Evolutionary conservation across 2,888 invertebrate species (phyloP).

Genomic region (Orthosia gothica): DNA sequence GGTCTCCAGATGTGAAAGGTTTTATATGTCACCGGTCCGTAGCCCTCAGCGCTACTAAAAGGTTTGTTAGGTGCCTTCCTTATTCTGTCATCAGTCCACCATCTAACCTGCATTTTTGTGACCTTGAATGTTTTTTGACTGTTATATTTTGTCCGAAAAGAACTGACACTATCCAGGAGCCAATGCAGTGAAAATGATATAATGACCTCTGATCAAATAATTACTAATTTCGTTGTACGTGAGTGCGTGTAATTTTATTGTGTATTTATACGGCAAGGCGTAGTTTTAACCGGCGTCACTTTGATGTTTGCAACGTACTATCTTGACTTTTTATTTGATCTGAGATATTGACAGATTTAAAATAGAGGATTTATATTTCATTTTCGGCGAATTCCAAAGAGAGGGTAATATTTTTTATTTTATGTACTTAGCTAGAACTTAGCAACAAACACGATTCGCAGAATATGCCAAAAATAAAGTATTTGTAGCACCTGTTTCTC

Average conservation of each 20-base stretch:
- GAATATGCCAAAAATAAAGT: neutral
- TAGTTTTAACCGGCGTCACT: no score
- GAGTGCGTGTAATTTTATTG: no score
- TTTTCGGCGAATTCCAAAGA: neutral
- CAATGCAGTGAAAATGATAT: slow-evolving; percentile 26
- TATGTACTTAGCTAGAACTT: neutral
- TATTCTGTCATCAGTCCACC: slow-evolving; percentile 6
- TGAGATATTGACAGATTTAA: slow-evolving; percentile 7
- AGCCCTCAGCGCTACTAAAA: slow-evolving; percentile 13
- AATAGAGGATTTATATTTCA: slow-evolving; percentile 9
- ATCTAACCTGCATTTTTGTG: slow-evolving; percentile 12
- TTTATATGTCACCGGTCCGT: slow-evolving; percentile 14
- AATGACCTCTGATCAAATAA: no score
- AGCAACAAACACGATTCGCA: neutral
- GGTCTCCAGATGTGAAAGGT: slow-evolving; percentile 27
- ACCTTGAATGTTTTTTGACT: slow-evolving; percentile 13
- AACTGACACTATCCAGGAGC: slow-evolving; percentile 3
- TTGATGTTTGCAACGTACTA: no score
- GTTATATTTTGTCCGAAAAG: slow-evolving; percentile 10
- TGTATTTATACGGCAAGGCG: no score
- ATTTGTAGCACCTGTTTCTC: slow-evolving; percentile 32
- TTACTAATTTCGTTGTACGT: no score
- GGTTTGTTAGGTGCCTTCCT: slow-evolving; percentile 25
- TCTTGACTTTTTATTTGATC: no score
- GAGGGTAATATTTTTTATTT: neutral